Base-by-base conservation (phyloP, 2,797 vertebrate species). In the Melanotaenia parkinsoni region DNA sequence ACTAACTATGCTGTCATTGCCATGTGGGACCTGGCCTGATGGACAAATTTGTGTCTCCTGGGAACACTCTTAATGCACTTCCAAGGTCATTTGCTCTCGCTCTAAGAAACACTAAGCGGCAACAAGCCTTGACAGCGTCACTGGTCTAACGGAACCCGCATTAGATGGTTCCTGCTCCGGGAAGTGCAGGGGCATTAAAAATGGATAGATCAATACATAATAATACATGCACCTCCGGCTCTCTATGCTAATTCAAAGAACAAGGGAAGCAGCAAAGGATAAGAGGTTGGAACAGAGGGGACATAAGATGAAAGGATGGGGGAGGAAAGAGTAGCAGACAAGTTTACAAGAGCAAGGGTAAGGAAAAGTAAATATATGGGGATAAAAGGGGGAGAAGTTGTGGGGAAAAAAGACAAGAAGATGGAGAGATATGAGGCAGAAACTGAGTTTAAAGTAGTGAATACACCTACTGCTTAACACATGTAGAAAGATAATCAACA, bases 121-220 rank as follows among this genome's bases (percentile, higher is more conserved):
- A 84, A 82, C 84, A 73, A 82, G 69, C 76, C 76, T 74, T 88
- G 91, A 90, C 88, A 90, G 85, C 72, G 60, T 86, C 81, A 67
- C 61, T 79, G 75, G 78, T 63, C 77, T 81, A 82, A 63, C 69
- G 79, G 85, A 89, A 90, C 84, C 76, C 75, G 66, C 67, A 85
- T 74, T 70, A 67, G 78, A 87, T 72, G 68, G 77, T 79, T 75
- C 66, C 80, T 84, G 72, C 81, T 84, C 64, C 33, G 13, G 81
- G 76, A 84, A 83, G 83, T 67, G 9, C 22, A 38, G 56, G 70
- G 56, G 76, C 81, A 92, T 92, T 91, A 86, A 89, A 91, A 90
- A 93, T 90, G 73, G 78, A 91, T 84, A 64, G 85, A 92, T 91
- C 86, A 68, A 93, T 93, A 86, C 72, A 79, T 76, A 88, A 79